Evolutionary conservation across 30 jellyfish, hydroid and myxozoan genomes (phyloP).

Genomic region (Haliclystus octoradiatus): DNA sequence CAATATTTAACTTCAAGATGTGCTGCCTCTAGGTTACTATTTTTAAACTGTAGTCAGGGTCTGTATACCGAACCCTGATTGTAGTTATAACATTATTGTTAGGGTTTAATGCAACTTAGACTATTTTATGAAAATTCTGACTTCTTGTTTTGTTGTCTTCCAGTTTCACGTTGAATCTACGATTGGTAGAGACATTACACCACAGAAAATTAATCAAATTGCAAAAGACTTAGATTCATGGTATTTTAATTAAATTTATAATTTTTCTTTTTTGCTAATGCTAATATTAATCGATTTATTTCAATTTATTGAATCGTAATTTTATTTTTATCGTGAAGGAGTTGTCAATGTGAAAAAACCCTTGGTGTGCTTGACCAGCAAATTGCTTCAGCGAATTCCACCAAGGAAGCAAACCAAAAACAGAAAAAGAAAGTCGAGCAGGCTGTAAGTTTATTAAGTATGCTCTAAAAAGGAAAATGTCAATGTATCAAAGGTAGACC

Average conservation of each 20-base stretch:
- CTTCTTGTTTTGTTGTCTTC: neutral
- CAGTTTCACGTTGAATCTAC: constrained; percentile 88
- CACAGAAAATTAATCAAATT: constrained; percentile 62
- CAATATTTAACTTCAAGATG: no score
- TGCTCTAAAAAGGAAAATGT: no score
- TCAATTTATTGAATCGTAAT: neutral
- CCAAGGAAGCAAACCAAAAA: constrained; percentile 49
- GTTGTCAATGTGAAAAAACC: constrained; percentile 68
- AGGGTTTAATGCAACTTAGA: no score
- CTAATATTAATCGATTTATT: neutral
- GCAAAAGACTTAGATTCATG: constrained; percentile 57
- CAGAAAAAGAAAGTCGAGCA: constrained; percentile 58
- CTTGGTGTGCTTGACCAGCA: constrained; percentile 48
- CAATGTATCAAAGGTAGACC: no score
- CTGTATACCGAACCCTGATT: no score
- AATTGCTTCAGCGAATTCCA: constrained; percentile 45
- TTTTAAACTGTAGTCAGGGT: no score
- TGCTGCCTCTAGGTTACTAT: no score
- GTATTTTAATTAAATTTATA: constrained; percentile 9
- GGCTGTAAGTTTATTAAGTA: constrained; percentile 40
- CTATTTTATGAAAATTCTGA: no score
- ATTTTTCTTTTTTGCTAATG: neutral
- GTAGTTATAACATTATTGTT: no score
- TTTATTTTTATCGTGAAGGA: constrained; percentile 23
- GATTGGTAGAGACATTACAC: constrained; percentile 91